Evolutionary conservation across 2,797 vertebrate genomes (phyloP).

Genomic region (Sibirionetta formosa): DNA sequence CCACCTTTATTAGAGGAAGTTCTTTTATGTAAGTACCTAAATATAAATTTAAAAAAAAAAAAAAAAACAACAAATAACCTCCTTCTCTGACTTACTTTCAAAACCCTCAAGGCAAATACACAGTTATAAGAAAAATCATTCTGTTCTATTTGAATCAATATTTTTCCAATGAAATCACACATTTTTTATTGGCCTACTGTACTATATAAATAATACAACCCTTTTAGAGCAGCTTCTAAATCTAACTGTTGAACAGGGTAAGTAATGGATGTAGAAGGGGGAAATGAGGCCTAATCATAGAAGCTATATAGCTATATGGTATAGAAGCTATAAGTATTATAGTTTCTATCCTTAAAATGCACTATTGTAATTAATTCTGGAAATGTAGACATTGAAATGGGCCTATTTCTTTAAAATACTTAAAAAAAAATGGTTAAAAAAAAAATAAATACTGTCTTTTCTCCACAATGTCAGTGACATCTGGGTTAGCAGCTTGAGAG

Average conservation of each 20-base stretch:
- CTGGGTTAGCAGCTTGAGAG: background rate
- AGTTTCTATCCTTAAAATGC: background rate
- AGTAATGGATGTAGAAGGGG: background rate
- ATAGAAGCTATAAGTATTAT: background rate
- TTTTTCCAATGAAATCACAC: background rate
- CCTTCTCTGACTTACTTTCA: background rate
- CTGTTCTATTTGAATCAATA: background rate
- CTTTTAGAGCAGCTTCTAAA: background rate
- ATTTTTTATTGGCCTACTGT: background rate
- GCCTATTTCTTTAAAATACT: background rate
- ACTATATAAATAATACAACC: background rate
- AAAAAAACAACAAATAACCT: too few relatives aligned
- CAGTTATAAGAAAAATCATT: background rate
- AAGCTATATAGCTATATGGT: too few relatives aligned
- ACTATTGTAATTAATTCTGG: background rate
- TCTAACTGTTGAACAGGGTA: background rate
- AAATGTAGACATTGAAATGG: background rate
- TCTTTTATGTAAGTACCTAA: background rate
- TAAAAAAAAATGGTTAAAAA: accelerated
- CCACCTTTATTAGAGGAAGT: background rate
- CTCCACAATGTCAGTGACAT: background rate
- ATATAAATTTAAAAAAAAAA: background rate
- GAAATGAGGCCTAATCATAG: background rate
- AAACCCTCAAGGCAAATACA: background rate
- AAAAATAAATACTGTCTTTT: background rate